Conservation (phyloP, 2,888 invertebrate species). For the Tridacna crocea region DNA sequence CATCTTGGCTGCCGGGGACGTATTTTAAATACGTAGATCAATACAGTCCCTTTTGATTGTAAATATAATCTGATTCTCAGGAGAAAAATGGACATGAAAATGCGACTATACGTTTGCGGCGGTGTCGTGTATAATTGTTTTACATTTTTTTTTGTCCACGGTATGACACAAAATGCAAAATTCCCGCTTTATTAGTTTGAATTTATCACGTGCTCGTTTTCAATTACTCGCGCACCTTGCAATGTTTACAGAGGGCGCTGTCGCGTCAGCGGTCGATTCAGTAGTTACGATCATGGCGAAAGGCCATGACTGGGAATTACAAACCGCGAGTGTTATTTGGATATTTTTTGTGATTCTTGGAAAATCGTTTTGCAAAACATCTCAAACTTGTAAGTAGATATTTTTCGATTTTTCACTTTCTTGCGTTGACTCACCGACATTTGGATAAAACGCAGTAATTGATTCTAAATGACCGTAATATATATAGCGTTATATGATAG, state of each 20-base stretch:
- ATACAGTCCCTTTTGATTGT: too few species aligned
- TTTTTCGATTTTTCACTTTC: not conserved
- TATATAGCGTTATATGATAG: not conserved
- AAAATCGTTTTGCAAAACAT: constrained; percentile 75
- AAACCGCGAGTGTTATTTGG: constrained; percentile 76
- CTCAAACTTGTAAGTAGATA: constrained; percentile 75
- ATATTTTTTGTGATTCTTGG: constrained; percentile 77
- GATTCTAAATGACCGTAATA: not conserved
- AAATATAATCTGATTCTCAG: too few species aligned
- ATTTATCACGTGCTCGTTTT: constrained; percentile 39
- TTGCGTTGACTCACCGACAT: not conserved
- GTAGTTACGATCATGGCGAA: constrained; percentile 78
- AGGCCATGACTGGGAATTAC: constrained; percentile 77
- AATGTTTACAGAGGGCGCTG: constrained; percentile 78
- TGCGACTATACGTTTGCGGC: too few species aligned
- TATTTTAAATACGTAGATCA: too few species aligned
- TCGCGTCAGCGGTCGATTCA: constrained; percentile 46
- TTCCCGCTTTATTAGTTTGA: not conserved
- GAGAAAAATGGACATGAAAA: too few species aligned
- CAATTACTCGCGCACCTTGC: constrained; percentile 59
- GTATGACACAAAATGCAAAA: not conserved
- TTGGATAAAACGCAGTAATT: not conserved
- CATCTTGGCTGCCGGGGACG: too few species aligned
- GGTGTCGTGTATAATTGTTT: too few species aligned
- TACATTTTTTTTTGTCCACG: too few species aligned